phyloP scores from a whole-genome alignment of 2,888 invertebrate species.

The Eugnorisma glareosa region DNA sequence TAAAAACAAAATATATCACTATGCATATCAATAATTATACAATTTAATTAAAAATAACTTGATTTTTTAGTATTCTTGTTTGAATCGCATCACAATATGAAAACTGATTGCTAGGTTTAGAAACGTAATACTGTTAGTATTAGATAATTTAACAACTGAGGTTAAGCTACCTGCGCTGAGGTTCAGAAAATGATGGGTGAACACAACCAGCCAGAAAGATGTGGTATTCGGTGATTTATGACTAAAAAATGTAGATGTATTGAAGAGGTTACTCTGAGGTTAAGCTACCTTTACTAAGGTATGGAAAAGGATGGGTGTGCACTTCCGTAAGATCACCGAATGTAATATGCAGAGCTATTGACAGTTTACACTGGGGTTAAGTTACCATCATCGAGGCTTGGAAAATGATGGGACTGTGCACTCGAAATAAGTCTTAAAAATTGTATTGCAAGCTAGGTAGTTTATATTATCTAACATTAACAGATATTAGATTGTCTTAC shows the following conservation, averaged over 20 bases:
- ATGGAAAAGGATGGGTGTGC: neutral
- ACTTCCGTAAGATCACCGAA: neutral
- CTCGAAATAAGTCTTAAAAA: neutral
- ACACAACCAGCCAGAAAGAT: neutral
- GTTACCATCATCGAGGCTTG: neutral
- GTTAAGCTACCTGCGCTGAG: constrained; percentile 28
- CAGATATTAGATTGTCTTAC: constrained; percentile 44
- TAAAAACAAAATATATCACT: constrained; percentile 6
- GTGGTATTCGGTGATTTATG: neutral
- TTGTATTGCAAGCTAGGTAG: neutral
- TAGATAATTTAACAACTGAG: constrained; percentile 42
- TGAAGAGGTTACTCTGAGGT: neutral
- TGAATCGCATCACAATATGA: constrained; percentile 33
- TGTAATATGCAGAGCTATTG: neutral
- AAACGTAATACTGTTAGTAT: constrained; percentile 47
- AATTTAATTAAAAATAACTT: neutral
- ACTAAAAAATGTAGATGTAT: neutral
- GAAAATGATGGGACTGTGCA: constrained; percentile 11
- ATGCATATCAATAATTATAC: constrained; percentile 19
- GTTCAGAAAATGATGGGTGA: constrained; percentile 30
- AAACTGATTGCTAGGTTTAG: constrained; percentile 51
- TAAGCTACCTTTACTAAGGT: neutral
- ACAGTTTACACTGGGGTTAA: neutral
- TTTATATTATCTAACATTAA: constrained; percentile 42
- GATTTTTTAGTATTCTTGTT: neutral